These are phyloP conservation scores for Cryptotermes secundus DNA, from an alignment of 1,140 invertebrate genomes.

Conservation along the genomic window DNA sequence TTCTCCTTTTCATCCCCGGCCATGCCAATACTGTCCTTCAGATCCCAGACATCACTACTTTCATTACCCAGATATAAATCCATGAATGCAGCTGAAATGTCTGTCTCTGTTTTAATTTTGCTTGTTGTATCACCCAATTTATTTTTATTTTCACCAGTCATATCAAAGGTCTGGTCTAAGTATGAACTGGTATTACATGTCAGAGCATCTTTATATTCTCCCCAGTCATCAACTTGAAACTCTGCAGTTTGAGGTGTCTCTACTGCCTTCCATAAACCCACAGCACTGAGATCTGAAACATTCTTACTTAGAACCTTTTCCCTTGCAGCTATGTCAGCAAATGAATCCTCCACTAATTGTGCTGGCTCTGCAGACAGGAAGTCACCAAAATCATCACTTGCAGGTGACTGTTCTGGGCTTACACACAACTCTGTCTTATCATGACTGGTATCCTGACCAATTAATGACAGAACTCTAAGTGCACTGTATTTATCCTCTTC, in stretches of 20 bases:
- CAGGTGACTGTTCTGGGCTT: conserved; percentile 16
- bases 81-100: neutral
- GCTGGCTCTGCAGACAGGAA: conserved; percentile 53
- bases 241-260: neutral
- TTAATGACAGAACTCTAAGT: conserved; percentile 45
- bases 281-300: neutral
- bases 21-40: neutral
- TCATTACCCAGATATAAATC: neutral
- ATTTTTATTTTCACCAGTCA: too few species aligned
- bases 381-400: conserved; percentile 60
- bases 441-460: conserved; percentile 30
- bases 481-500: conserved; percentile 55
- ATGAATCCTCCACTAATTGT: conserved; percentile 32
- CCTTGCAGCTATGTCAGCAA: conserved; percentile 32
- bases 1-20: neutral
- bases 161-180: too few species aligned
- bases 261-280: neutral
- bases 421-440: conserved; percentile 29
- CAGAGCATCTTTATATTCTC: neutral
- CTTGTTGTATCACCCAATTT: neutral
- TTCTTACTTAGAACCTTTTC: conserved; percentile 1
- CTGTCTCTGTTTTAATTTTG: neutral
- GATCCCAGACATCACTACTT: neutral
- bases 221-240: conserved; percentile 31
- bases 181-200: too few species aligned